phyloP scores from a whole-genome alignment of 2,113 vertebrate species.

The Gyps fulvus region DNA sequence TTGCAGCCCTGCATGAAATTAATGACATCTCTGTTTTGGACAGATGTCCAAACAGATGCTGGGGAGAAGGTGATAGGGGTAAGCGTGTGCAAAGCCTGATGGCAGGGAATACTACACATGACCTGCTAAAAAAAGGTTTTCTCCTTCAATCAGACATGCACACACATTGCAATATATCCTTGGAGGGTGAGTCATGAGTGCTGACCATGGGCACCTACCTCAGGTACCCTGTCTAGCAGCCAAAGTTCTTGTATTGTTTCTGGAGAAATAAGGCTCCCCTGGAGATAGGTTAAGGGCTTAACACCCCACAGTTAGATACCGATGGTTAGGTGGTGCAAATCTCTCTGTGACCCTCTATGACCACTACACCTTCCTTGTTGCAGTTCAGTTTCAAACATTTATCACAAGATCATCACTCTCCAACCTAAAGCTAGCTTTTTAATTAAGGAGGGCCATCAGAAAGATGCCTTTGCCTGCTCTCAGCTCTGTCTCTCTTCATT shows the following conservation, averaged over 20 bases:
- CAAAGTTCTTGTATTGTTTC: not conserved
- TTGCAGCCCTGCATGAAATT: constrained; percentile 10
- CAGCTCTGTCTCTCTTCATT: not conserved
- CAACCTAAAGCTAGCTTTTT: not conserved
- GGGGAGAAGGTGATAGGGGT: not conserved
- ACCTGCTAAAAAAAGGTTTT: not conserved
- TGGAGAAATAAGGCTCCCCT: not conserved
- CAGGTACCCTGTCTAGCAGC: not conserved
- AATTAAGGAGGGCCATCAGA: not conserved
- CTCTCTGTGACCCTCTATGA: not conserved
- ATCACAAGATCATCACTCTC: not conserved
- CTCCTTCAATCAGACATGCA: not conserved
- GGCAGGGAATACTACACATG: not conserved
- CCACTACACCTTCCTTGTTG: not conserved
- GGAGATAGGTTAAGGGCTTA: not conserved
- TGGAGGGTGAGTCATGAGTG: not conserved
- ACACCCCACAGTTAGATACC: not conserved
- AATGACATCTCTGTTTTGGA: not conserved
- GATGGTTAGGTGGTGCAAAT: accelerated
- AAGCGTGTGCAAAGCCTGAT: not conserved
- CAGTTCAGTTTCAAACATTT: not conserved
- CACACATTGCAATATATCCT: accelerated
- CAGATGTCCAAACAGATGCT: constrained; percentile 41
- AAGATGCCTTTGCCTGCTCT: not conserved
- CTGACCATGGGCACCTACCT: not conserved